A percentile compares a stretch with the other conserved stretches of the same genome.
phyloP scores from a whole-genome alignment of 2,888 invertebrate genomes.

The Ligdia adustata region DNA sequence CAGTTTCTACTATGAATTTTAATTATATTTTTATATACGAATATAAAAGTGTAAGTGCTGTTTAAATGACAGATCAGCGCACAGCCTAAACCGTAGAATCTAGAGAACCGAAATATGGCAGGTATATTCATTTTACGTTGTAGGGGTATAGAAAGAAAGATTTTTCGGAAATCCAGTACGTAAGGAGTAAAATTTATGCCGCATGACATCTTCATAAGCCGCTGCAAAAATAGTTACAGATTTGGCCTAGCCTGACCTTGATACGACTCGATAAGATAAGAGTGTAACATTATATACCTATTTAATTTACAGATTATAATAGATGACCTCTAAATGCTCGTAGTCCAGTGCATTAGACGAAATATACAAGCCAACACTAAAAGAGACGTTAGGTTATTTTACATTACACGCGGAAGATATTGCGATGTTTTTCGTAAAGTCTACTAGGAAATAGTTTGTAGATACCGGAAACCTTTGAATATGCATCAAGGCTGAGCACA shows the following conservation, averaged over 20 bases:
- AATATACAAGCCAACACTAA: slow-evolving; percentile 46
- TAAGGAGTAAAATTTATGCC: too few relatives aligned
- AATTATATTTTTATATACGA: too few relatives aligned
- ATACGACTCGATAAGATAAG: slow-evolving; percentile 41
- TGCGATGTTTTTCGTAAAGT: slow-evolving; percentile 1
- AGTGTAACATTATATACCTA: slow-evolving; percentile 35
- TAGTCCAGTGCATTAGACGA: slow-evolving; percentile 60
- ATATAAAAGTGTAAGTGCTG: too few relatives aligned
- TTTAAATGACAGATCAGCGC: too few relatives aligned
- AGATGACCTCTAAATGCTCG: slow-evolving; percentile 28
- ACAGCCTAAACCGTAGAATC: too few relatives aligned
- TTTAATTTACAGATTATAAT: slow-evolving; percentile 40
- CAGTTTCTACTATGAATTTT: too few relatives aligned
- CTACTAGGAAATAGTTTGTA: slow-evolving; percentile 6
- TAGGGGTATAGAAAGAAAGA: too few relatives aligned
- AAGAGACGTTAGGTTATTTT: neutral
- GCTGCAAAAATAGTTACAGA: too few relatives aligned
- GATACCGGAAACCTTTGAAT: slow-evolving; percentile 9
- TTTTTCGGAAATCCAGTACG: too few relatives aligned
- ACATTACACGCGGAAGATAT: neutral
- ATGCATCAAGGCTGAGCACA: slow-evolving; percentile 14
- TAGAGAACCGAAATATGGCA: too few relatives aligned
- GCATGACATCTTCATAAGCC: too few relatives aligned
- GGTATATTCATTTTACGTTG: too few relatives aligned
- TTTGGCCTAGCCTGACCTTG: slow-evolving; percentile 53